Base-by-base conservation (phyloP, 2,888 invertebrate genomes). In the Euplagia quadripunctaria region DNA sequence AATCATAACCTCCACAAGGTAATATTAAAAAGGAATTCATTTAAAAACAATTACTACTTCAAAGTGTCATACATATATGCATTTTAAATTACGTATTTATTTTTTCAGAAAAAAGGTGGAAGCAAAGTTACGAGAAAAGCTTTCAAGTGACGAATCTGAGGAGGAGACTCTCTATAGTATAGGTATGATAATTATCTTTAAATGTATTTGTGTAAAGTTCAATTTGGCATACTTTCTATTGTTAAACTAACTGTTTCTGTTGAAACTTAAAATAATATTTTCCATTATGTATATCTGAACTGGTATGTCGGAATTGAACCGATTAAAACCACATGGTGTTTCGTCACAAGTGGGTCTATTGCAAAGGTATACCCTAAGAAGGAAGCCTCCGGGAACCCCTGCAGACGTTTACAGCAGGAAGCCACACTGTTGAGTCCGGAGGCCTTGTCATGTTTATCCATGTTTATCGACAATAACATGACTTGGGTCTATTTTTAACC, bases 71-170 rank as follows among this genome's bases (percentile, higher is more conserved):
- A 17, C 12, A 9, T 4, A 17, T 46, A 12, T 20, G 20, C 4
- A 49, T 1, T 31, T 66, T n/a, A 4, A 46, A 20, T 66, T 14
- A 16, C 49, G 16, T 51, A 5, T 61, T 61, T 14, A 0, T 46
- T 20, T 68, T 58, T 68, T 69, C 90, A 96, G 96, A 79, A 96
- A 96, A 93, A 96, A 96, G 86, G 90, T 97, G 8, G 97, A 97
- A 92, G 96, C 96, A 42, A 96, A 96, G 86, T 87, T 92, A 72
- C 92, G 95, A 84, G 93, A 96, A 76, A 95, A 96, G 79, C 92
- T 96, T 87, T 94, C 96, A 77, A 96, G 94, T 87, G 94, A 95
- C 77, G 96, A 96, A 89, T 95, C 95, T 77, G 96, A 96, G 81
- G 95, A 96, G 75, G 96, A 95, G 85, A 94, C 95, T 72, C 88